A percentile compares a stretch with the other conserved stretches of the same genome.
These are phyloP conservation scores for Cryptocheilus praepositus DNA, from an alignment of 2,888 invertebrate species.

Conservation along the genomic window DNA sequence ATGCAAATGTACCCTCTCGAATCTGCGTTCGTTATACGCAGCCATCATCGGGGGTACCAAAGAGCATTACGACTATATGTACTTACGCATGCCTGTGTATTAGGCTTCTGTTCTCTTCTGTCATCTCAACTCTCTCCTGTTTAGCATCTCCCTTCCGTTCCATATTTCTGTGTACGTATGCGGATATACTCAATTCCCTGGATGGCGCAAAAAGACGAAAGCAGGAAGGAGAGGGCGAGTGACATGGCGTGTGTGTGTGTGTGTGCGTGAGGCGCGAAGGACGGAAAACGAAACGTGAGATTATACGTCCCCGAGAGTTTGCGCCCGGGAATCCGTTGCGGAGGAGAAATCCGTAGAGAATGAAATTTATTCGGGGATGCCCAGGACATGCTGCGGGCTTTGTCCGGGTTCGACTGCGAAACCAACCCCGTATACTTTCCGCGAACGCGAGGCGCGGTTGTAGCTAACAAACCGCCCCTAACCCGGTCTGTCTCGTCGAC, in stretches of 20 bases:
- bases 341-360: slow-evolving; percentile 22
- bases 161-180: too few species aligned
- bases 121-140: not conserved
- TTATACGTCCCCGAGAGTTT: slow-evolving; percentile 11
- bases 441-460: slow-evolving; percentile 2
- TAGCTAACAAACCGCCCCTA: slow-evolving; percentile 2
- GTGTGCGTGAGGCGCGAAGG: not conserved
- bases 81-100: too few species aligned
- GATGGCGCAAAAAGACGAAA: not conserved
- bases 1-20: slow-evolving; percentile 1
- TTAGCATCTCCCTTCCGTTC: not conserved
- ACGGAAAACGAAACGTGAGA: slow-evolving; percentile 8
- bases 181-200: not conserved
- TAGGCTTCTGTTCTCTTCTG: not conserved
- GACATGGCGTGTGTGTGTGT: too few species aligned
- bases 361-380: slow-evolving; percentile 36
- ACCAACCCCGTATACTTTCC: not conserved
- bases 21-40: not conserved
- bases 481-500: too few species aligned
- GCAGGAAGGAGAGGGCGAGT: not conserved
- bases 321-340: slow-evolving; percentile 8
- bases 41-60: too few species aligned
- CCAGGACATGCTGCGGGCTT: slow-evolving; percentile 17
- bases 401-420: slow-evolving; percentile 6
- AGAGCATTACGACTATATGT: too few species aligned